phyloP scores from a whole-genome alignment of 2,888 invertebrate genomes.

The Tenthredo mesomela region DNA sequence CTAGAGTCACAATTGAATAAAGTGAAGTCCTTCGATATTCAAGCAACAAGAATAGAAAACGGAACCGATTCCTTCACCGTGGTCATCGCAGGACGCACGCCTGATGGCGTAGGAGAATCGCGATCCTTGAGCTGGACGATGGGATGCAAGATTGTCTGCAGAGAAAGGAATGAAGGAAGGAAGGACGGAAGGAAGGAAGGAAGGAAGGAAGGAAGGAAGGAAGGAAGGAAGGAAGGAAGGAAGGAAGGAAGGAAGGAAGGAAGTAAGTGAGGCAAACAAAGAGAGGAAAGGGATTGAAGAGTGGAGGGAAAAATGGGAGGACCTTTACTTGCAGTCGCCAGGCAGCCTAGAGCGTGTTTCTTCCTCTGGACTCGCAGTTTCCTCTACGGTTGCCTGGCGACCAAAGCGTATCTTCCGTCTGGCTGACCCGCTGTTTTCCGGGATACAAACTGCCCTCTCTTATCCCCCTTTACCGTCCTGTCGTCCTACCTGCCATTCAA shows the following conservation, averaged over 20 bases:
- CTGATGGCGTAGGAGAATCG: not conserved
- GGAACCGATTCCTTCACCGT: not conserved
- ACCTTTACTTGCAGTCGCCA: slow-evolving; percentile 60
- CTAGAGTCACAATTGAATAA: not conserved
- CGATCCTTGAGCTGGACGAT: slow-evolving; percentile 27
- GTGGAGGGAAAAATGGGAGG: slow-evolving; percentile 51
- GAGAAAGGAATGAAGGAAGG: slow-evolving; percentile 54
- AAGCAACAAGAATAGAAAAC: slow-evolving; percentile 7
- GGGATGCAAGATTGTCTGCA: slow-evolving; percentile 39
- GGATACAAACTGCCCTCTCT: slow-evolving; percentile 67
- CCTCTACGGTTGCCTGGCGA: slow-evolving; percentile 71
- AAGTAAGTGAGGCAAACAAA: not conserved
- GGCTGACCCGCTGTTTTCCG: slow-evolving; percentile 72
- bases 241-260: slow-evolving; percentile 16
- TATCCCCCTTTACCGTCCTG: slow-evolving; percentile 57
- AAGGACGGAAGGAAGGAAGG: slow-evolving; percentile 15
- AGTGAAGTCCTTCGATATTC: slow-evolving; percentile 11
- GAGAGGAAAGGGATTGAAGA: not conserved
- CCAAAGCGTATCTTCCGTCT: slow-evolving; percentile 71
- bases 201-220: slow-evolving; percentile 53
- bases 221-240: slow-evolving; percentile 23
- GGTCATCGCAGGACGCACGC: slow-evolving; percentile 17
- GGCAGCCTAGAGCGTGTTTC: slow-evolving; percentile 35
- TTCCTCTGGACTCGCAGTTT: slow-evolving; percentile 23
- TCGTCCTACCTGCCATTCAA: slow-evolving; percentile 30